phyloP scores from a whole-genome alignment of 2,888 invertebrate genomes.

The Helicoverpa assulta region DNA sequence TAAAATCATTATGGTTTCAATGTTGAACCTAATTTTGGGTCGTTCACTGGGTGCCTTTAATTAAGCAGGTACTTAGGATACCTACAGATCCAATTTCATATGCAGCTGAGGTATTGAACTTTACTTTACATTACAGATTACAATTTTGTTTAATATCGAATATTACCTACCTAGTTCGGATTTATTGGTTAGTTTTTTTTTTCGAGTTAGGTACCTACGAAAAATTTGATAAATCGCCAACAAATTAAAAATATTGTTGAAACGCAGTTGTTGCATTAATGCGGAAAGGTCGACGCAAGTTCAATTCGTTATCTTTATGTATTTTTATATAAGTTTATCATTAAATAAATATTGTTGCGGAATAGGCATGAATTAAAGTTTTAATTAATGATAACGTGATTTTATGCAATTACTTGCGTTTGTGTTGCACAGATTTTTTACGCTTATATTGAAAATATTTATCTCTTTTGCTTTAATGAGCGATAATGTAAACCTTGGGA shows the following conservation, averaged over 20 bases:
- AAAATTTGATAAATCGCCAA: neutral
- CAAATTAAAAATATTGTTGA: conserved; percentile 5
- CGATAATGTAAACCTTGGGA: neutral
- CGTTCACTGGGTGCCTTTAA: conserved; percentile 34
- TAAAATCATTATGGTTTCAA: conserved; percentile 31
- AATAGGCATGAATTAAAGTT: conserved; percentile 31
- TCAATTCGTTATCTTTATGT: conserved; percentile 36
- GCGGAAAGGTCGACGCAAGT: conserved; percentile 51
- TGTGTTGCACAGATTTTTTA: neutral
- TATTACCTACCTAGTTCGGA: neutral
- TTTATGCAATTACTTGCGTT: conserved; percentile 22
- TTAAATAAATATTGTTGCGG: conserved; percentile 28
- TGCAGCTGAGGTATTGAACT: conserved; percentile 3
- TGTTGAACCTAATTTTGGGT: conserved; percentile 42
- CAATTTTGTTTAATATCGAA: neutral
- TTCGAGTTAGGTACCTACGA: neutral
- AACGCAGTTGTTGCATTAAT: conserved; percentile 32
- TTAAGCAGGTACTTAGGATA: conserved; percentile 9
- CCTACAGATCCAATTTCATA: conserved; percentile 19
- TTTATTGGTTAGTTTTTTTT: neutral
- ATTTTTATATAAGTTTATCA: conserved; percentile 24
- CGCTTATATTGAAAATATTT: too few species aligned
- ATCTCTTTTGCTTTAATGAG: too few species aligned
- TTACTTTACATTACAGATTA: neutral
- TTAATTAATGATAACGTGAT: conserved; percentile 11